Percentiles rank a stretch among this genome's conserved stretches.
These are phyloP conservation scores for Philereme vetulata DNA, from an alignment of 2,888 invertebrate species.

Conservation along the genomic window DNA sequence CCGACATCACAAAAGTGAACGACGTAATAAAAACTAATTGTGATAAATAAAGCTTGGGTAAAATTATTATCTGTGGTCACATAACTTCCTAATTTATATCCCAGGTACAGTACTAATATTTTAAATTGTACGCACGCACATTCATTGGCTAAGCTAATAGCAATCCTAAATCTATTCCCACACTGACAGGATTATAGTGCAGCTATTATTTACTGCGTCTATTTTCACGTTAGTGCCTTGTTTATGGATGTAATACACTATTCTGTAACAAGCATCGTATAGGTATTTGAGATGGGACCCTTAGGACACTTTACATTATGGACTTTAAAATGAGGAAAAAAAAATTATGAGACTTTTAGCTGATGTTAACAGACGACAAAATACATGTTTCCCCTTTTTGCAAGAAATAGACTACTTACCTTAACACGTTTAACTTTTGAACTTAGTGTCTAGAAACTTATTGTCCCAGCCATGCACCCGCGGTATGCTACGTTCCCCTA, in stretches of 20 bases:
- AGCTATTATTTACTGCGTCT: slow-evolving; percentile 36
- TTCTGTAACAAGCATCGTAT: slow-evolving; percentile 31
- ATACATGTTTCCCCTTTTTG: too few relatives aligned
- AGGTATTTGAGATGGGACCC: slow-evolving; percentile 30
- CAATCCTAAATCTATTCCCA: slow-evolving; percentile 29
- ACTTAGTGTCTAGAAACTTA: too few relatives aligned
- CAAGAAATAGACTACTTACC: too few relatives aligned
- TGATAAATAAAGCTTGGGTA: too few relatives aligned
- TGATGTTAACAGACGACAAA: too few relatives aligned
- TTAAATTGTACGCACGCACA: slow-evolving; percentile 5
- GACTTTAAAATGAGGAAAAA: slow-evolving; percentile 10
- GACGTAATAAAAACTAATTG: too few relatives aligned
- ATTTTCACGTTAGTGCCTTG: slow-evolving; percentile 35
- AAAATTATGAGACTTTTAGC: too few relatives aligned
- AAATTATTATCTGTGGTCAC: too few relatives aligned
- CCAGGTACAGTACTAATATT: too few relatives aligned
- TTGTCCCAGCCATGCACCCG: neutral
- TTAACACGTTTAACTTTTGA: too few relatives aligned
- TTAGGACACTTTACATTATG: neutral
- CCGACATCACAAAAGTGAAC: too few relatives aligned
- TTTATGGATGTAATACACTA: slow-evolving; percentile 34
- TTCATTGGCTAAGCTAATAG: slow-evolving; percentile 20
- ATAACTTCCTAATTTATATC: neutral
- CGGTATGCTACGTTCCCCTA: neutral
- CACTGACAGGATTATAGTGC: slow-evolving; percentile 34